A percentile compares a stretch with the other conserved stretches of the same genome.
Evolutionary conservation across 1,140 invertebrate genomes (phyloP).

Genomic region (Procambarus clarkii): DNA sequence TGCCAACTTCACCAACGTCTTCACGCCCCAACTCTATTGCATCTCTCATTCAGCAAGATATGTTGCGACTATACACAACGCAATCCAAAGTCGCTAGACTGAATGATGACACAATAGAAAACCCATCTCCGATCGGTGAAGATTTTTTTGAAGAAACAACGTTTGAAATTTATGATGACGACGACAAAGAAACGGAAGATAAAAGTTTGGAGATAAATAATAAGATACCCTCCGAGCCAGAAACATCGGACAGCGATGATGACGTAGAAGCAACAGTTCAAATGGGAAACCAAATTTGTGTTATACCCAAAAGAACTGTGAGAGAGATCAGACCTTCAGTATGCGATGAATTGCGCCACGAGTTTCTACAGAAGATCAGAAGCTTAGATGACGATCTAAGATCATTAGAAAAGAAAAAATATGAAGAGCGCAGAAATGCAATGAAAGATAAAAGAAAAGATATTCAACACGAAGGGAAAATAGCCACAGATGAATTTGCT

Average conservation of each 20-base stretch:
- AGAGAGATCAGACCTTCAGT: neutral
- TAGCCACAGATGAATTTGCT: neutral
- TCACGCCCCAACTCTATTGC: constrained; percentile 52
- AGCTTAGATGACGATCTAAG: neutral
- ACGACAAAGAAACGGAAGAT: neutral
- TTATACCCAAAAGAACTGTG: neutral
- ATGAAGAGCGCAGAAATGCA: neutral
- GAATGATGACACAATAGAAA: neutral
- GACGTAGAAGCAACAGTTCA: neutral
- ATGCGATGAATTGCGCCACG: constrained; percentile 10
- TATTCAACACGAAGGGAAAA: neutral
- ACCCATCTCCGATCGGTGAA: neutral
- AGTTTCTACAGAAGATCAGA: constrained; percentile 23
- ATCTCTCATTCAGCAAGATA: constrained; percentile 48
- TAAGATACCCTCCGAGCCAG: neutral
- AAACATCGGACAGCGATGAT: neutral
- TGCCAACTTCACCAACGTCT: constrained; percentile 25
- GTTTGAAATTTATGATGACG: constrained; percentile 43
- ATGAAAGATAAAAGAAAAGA: neutral
- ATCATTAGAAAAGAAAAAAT: neutral
- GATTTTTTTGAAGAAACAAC: constrained; percentile 20
- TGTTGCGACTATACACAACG: constrained; percentile 22
- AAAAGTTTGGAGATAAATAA: neutral
- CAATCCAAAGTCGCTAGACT: neutral
- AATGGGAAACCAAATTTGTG: neutral